Base-by-base conservation (phyloP, 1,140 invertebrate genomes). In the Hyposmocoma kahamanoa region DNA sequence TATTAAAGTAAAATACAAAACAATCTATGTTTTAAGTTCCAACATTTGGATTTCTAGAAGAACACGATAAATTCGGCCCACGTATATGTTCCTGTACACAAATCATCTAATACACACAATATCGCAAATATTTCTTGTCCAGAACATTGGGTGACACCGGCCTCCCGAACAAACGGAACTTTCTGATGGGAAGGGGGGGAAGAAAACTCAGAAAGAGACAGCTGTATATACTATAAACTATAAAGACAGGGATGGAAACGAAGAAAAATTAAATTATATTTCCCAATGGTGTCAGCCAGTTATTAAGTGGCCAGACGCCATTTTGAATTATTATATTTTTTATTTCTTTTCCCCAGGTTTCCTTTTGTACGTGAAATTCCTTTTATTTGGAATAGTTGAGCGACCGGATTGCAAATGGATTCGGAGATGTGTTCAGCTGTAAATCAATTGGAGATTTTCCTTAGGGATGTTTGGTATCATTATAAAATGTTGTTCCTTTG, bases 221-320 rank as follows among this genome's bases (percentile, higher is more conserved):
- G 26, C 49, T 43, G 34, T 53, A 62, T 42, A 13, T 41, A 43
- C 42, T 36, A 30, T 26, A 42, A 28, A 19, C 34, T 41, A 36
- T 36, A 13, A 50, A 49, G 57, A 85, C 53, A 52, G 54, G 61
- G 72, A 80, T 49, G 46, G 69, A 51, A 42, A 47, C 43, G 59
- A 50, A 83, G 77, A 86, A 82, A 86, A 85, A 87, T 87, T 87
- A 87, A 87, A 87, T 87, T 87, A 87, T 87, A 86, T 87, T 85
- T 87, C 83, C 82, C 83, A 82, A 84, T 84, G 85, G 83, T 87
- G 85, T 87, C 85, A 86, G 85, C 77, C 82, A 82, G 85, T 86
- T 87, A 87, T 87, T 87, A 87, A 86, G 83, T 86, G 82, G 78
- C 83, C 80, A 83, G 83, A 76, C 80, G 83, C 85, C 82, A 86